Evolutionary conservation across 2,888 invertebrate species (phyloP), one percentile per base, ranked within the genome.

Genomic region (Keiferia lycopersicella): DNA sequence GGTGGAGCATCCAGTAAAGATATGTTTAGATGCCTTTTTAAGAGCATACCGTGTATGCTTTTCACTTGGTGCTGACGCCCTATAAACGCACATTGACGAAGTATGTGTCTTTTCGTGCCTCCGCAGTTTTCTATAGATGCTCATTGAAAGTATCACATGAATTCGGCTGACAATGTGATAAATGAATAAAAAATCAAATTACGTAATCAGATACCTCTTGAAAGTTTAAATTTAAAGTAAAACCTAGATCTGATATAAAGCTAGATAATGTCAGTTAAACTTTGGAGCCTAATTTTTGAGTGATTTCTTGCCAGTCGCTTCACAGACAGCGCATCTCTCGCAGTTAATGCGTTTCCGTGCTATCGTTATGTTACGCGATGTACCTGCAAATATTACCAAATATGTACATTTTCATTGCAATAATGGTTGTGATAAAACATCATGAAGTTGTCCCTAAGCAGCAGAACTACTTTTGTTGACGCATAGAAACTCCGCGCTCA

Each of bases 381-480:
- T 89, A 87, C 88, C 86, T 88, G 86, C 78, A 77, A 82, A 78
- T 78, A 73, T 83, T 83, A 88, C 89, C 87, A 89, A 90, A 89
- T 82, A 83, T 83, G 82, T 77, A 80, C 71, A 78, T 80, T 80
- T 84, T 84, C 80, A 85, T 87, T 88, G 84, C 88, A 88, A 85
- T 87, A 87, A 87, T 84, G 91, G 91, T 91, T 91, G 91, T 91
- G 91, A 89, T 86, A 84, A 79, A 80, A 79, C 78, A 83, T 84
- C 80, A 84, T 81, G 66, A 82, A 81, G 83, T 87, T 87, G 83
- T 86, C 83, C 77, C 78, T 73, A 75, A 76, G 76, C 72, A 70
- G 53, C 62, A 62, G 51, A 73, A 69, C 53, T 64, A 61, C 58
- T 71, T 72, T 76, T 70, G 70, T 76, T 75, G 73, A 80, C 71